Evolutionary conservation across 2,113 vertebrate species (phyloP).

Genomic region (Geococcyx californianus): DNA sequence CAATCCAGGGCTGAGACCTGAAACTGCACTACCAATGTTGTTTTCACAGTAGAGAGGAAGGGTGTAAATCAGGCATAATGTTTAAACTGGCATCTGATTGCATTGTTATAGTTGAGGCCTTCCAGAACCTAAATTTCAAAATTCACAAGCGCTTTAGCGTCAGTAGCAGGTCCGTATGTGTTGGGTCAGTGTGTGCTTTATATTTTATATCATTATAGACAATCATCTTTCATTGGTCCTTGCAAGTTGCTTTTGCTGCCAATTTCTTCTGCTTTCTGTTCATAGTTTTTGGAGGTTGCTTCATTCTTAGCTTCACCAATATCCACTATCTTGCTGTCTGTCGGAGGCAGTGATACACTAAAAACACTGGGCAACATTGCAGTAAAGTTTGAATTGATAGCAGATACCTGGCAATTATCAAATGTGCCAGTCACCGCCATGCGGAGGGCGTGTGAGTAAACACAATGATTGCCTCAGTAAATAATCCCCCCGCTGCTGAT

Average conservation of each 20-base stretch:
- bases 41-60: background rate
- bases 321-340: background rate
- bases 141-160: background rate
- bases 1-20: background rate
- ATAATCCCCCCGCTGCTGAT: background rate
- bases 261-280: background rate
- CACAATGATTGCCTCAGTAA: background rate
- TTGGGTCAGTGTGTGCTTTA: background rate
- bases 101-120: fast-evolving
- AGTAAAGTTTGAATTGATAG: background rate
- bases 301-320: background rate
- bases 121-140: background rate
- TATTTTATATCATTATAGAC: background rate
- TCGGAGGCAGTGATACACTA: background rate
- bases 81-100: background rate
- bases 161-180: background rate
- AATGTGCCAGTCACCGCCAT: background rate
- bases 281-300: background rate
- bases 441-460: background rate
- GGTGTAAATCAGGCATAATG: background rate
- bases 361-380: background rate
- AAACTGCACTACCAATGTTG: background rate
- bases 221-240: background rate
- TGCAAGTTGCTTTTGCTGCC: background rate
- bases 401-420: background rate